A percentile compares a stretch with the other conserved stretches of the same genome.
Evolutionary conservation across 2,113 vertebrate species (phyloP).

Genomic region (Albula goreensis): DNA sequence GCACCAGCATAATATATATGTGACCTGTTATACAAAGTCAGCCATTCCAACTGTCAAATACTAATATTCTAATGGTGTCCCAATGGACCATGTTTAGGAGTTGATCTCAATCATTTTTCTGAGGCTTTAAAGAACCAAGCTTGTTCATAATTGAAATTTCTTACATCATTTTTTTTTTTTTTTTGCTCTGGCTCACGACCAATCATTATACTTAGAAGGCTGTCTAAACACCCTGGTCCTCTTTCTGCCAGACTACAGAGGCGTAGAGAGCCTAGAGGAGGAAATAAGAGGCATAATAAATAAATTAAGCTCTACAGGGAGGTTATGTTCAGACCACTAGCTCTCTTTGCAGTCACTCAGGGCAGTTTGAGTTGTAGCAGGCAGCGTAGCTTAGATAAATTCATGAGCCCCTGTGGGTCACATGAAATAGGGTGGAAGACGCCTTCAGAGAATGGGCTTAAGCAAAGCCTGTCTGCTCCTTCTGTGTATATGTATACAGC

Average conservation of each 20-base stretch:
- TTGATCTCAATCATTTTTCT: not conserved
- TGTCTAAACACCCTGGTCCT: not conserved
- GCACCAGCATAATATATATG: no score
- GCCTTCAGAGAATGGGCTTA: not conserved
- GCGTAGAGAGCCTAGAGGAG: not conserved
- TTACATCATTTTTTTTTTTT: not conserved
- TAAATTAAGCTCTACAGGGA: not conserved
- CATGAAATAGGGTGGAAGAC: not conserved
- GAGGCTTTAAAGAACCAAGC: not conserved
- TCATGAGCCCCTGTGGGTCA: not conserved
- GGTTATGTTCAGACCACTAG: not conserved
- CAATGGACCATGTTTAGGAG: not conserved
- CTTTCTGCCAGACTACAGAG: not conserved
- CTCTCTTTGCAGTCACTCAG: not conserved
- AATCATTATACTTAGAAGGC: not conserved
- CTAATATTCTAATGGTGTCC: not conserved
- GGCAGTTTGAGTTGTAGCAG: not conserved
- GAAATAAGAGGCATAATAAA: not conserved
- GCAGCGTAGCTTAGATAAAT: conserved; percentile 11
- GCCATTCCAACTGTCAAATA: not conserved
- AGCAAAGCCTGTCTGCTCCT: no score
- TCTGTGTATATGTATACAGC: no score
- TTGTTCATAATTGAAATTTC: not conserved
- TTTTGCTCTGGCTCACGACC: no score
- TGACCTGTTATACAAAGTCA: no score